Base-by-base conservation (phyloP, 35 echinoderm and acorn worm genomes). In the Heliocidaris tuberculata region DNA sequence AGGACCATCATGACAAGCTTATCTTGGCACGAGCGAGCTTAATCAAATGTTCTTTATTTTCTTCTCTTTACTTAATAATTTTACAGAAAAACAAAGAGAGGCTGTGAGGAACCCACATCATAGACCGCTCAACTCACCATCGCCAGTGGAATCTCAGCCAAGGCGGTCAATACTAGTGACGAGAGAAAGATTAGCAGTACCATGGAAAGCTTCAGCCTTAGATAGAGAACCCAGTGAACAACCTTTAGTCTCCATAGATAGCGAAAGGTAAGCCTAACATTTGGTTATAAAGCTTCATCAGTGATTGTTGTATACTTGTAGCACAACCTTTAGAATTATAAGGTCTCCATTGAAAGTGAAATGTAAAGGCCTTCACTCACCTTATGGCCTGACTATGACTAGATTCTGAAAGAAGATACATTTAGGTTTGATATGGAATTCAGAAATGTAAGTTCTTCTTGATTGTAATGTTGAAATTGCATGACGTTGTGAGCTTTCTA, bases 231-330 rank as follows among this genome's bases (percentile, higher is more conserved):
- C 96, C 13, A 97, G 98, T 96, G 97, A 97, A 87, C 97, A 99
- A 78, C 98, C 98, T 27, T 92, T 99, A 85, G 98, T 99, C 29
- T 94, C 98, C 59, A 96, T 99, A 94, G 98, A 99, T 94, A 99
- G 98, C 95, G 98, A 99, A 96, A 99, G 98, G 98, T 97, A 88
- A 93, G 97, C 59, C 19, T 27, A 21, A 32, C 8, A 24, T 85
- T 29, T 85, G 0, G 2, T 21, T 47, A 56, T 32, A 48, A n/a
- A 8, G 87, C 24, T 89, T 78, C 17, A 78, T 78, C 65, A n/a
- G 27, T 7, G 19, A 27, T 27, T 19, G 15, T 42, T 42, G 35
- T 42, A 42, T 42, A 42, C 35, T 19, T n/a, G n/a, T n/a, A 56
- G 52, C 52, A 56, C 52, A 56, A 56, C 35, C 35, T 42, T 52